Base-by-base conservation (phyloP, 64 coral and sea anemone species). In the Montipora sp. region DNA sequence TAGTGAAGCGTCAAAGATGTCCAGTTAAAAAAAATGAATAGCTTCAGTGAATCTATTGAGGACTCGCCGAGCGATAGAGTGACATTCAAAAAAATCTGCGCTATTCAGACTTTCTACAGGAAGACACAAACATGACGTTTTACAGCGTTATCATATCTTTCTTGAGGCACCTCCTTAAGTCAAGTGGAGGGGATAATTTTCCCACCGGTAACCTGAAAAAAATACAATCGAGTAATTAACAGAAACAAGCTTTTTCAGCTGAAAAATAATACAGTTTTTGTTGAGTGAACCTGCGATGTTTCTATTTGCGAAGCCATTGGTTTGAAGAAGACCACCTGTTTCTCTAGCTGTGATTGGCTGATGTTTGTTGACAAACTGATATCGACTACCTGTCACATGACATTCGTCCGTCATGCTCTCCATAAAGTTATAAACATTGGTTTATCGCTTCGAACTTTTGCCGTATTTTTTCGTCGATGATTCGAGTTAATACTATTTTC, bases 261-360 rank as follows among this genome's bases (percentile, higher is more conserved):
- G 65, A 51, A 85, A 36, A 63, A 63, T 68, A 85, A 85, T 85
- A 46, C 65, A 49, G 46, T 71, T 23, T 12, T 46, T n/a, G 48
- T 50, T 47, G 3, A 47, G 9, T n/a, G 9, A 15, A 85, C 82
- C 82, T 15, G 82, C 47, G 5, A 60, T 85, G 45, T 72, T 85
- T 69, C 71, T 70, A 85, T 85, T 85, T 85, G 81, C 36, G 27
- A 49, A 70, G 43, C 61, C 81, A 71, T 84, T 84, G 60, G 63
- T 19, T 85, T 85, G 61, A 70, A 71, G 18, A 69, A 47, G 15
- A n/a, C 65, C 82, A 85, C 82, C 82, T 85, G 82, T 72, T 48
- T 71, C 15, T 49, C 47, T 9, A 46, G 7, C 61, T 85, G 61
- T 85, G 82, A 72, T 85, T 85, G 82, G 82, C 23, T 45, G 18